A percentile compares a stretch with the other conserved stretches of the same genome.
Conservation (phyloP, 2,888 invertebrate genomes). For the Ephialtes manifestator region DNA sequence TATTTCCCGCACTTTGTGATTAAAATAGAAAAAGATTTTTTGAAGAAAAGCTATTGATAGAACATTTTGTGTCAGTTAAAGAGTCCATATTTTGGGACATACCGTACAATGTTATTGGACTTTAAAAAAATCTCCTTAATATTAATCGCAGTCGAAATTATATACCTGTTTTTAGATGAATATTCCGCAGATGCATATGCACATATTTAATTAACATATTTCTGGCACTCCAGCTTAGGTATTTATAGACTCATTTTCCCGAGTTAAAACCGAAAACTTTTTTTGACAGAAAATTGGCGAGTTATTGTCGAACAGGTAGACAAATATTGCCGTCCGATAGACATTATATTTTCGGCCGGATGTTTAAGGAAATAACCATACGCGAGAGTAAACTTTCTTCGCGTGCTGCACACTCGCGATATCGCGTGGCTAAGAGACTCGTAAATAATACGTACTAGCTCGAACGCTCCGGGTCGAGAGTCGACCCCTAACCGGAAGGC, state of each 20-base stretch:
- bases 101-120: too few species aligned
- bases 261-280: background rate
- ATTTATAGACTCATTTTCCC: background rate
- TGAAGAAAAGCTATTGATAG: too few species aligned
- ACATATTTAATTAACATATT: background rate
- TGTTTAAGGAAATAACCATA: constrained; percentile 2
- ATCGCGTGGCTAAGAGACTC: constrained; percentile 8
- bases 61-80: too few species aligned
- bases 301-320: background rate
- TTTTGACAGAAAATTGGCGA: background rate
- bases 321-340: background rate
- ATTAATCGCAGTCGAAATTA: background rate
- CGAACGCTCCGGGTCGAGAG: constrained; percentile 40
- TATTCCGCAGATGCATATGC: constrained; percentile 5
- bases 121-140: background rate
- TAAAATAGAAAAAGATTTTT: too few species aligned
- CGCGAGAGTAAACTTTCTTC: constrained; percentile 1
- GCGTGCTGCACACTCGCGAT: constrained; percentile 6
- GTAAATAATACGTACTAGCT: constrained; percentile 34
- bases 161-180: constrained; percentile 1
- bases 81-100: too few species aligned
- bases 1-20: too few species aligned
- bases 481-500: constrained; percentile 64
- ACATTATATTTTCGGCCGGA: background rate
- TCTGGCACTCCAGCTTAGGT: background rate